phyloP scores from a whole-genome alignment of 2,888 invertebrate species.

The Pyrochroa serraticornis region DNA sequence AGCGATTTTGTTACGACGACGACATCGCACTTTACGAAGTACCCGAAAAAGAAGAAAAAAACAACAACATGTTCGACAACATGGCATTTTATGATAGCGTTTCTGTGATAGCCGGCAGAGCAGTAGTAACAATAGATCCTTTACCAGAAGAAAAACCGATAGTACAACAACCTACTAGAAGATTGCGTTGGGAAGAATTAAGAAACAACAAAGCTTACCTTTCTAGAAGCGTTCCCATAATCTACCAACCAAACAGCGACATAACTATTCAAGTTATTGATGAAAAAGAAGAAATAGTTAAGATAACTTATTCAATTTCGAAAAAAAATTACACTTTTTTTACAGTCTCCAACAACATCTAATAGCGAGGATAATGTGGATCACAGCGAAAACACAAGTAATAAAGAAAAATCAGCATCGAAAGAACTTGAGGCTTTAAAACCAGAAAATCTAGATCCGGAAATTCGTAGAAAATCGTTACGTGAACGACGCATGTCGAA shows the following conservation, averaged over 20 bases:
- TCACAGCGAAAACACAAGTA: slow-evolving; percentile 2
- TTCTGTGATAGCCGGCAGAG: slow-evolving; percentile 54
- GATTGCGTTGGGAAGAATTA: slow-evolving; percentile 43
- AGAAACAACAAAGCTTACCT: slow-evolving; percentile 24
- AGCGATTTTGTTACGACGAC: slow-evolving; percentile 75
- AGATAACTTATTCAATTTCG: slow-evolving; percentile 1
- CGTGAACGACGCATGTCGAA: slow-evolving; percentile 53
- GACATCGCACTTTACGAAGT: slow-evolving; percentile 68
- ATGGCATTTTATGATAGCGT: slow-evolving; percentile 58
- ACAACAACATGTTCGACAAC: slow-evolving; percentile 54
- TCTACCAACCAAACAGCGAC: slow-evolving; percentile 27
- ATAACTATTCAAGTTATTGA: slow-evolving; percentile 22
- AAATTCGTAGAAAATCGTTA: slow-evolving; percentile 51
- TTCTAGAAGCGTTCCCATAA: slow-evolving; percentile 29
- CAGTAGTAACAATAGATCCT: slow-evolving; percentile 56
- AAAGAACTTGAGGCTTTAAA: slow-evolving; percentile 11
- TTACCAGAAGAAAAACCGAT: slow-evolving; percentile 40
- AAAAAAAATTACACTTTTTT: not conserved
- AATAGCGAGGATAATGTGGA: not conserved
- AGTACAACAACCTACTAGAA: slow-evolving; percentile 44
- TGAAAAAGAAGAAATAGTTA: slow-evolving; percentile 7
- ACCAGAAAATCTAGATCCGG: slow-evolving; percentile 24
- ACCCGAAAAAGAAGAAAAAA: slow-evolving; percentile 47
- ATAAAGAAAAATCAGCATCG: not conserved
- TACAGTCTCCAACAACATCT: slow-evolving; percentile 6